Evolutionary conservation across 2,113 vertebrate genomes (phyloP), one percentile per base, ranked within the genome.

Genomic region (Lamprologus ornatipinnis): DNA sequence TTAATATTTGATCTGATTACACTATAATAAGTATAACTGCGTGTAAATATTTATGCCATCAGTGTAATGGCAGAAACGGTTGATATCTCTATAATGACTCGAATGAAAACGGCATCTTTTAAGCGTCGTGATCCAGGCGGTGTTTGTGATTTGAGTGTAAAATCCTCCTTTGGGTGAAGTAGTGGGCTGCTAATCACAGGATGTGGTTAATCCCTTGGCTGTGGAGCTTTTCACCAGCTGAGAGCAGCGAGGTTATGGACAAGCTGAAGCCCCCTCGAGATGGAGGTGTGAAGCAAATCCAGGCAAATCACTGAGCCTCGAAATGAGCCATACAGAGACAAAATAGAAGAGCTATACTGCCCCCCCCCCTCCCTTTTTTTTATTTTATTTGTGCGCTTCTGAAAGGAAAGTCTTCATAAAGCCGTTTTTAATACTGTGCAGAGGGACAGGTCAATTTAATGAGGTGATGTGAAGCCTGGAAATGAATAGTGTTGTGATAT

Each of bases 141-240:
- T 79, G 84, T 85, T 89, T 91, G 87, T 70, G 80, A 84, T 87
- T 65, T 31, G 40, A 85, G 86, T 42, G 14, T 83, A 82, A 88
- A 79, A 81, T 58, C 79, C 80, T 79, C 68, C 85, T 90, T 6
- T 9, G 82, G 83, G 58, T 90, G 82, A 82, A 80, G 84, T 28
- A 51, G 88, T 88, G 86, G 88, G 84, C 81, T 87, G 75, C 86
- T 93, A 94, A 95, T 96, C 95, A 95, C 87, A 91, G 90, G 88
- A 90, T 91, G 88, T 84, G 86, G 81, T 89, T 95, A 95, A 96
- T 95, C 95, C 92, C 85, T 88, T 11, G 85, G 89, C 90, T 92
- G 91, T 90, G 90, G 89, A 89, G 90, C 90, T 93, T 91, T 91
- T 92, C 93, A 88, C 85, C 90, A 89, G 91, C 91, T 90, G 93